These are phyloP conservation scores for Orestias chungarensis DNA, from an alignment of 2,797 vertebrate genomes.

Conservation along the genomic window DNA sequence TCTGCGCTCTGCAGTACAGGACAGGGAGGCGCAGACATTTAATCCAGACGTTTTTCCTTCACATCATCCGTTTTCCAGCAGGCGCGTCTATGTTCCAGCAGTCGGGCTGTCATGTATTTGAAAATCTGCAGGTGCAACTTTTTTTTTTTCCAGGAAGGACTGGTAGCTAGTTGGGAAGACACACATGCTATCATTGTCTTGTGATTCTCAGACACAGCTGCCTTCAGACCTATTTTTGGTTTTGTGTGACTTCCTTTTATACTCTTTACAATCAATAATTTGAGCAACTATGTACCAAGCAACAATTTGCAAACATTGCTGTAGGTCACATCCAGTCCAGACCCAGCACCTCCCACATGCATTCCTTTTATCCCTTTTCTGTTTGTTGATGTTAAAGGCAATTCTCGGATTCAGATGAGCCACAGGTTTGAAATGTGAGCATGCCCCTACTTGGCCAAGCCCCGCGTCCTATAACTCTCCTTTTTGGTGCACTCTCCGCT, in stretches of 20 bases:
- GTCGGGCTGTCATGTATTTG: slow-evolving; percentile 49
- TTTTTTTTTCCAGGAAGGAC: slow-evolving; percentile 38
- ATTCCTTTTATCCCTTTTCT: slow-evolving; percentile 14
- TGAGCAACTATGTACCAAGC: background rate
- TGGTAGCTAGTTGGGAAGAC: slow-evolving; percentile 1
- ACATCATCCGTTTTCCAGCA: slow-evolving; percentile 5
- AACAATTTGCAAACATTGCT: background rate
- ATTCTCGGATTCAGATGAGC: slow-evolving; percentile 26
- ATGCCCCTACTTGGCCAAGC: slow-evolving; percentile 69
- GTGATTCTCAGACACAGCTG: slow-evolving; percentile 1
- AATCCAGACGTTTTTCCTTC: slow-evolving; percentile 12
- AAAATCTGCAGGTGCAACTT: slow-evolving; percentile 51
- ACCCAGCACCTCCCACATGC: slow-evolving; percentile 29
- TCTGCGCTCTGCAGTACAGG: slow-evolving; percentile 29
- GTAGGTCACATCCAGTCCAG: slow-evolving; percentile 2
- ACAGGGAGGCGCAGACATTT: slow-evolving; percentile 45
- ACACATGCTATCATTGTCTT: slow-evolving; percentile 9
- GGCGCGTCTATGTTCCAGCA: slow-evolving; percentile 17
- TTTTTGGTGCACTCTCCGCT: background rate
- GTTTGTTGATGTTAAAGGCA: slow-evolving; percentile 27
- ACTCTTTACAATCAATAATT: background rate
- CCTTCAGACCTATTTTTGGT: background rate
- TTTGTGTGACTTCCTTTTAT: background rate
- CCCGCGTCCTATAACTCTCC: background rate
- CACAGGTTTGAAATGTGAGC: slow-evolving; percentile 35